A percentile compares a stretch with the other conserved stretches of the same genome.
phyloP scores from a whole-genome alignment of 1,140 invertebrate species.

The Lordiphosa stackelbergi region DNA sequence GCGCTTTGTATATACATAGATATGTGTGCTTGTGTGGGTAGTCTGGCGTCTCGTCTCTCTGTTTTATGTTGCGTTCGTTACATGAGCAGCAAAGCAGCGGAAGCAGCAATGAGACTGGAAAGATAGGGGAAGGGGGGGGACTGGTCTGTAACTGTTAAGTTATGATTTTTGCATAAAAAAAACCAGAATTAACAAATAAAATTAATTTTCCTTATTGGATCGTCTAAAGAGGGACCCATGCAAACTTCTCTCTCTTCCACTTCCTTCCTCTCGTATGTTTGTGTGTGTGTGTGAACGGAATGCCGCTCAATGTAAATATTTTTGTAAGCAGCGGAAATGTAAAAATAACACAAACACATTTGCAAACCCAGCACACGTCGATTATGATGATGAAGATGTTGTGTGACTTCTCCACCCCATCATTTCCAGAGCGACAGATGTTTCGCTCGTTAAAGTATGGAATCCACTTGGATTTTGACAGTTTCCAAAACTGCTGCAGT shows the following conservation, averaged over 20 bases:
- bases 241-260: not conserved
- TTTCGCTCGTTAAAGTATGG: constrained; percentile 41
- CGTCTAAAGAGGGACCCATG: no score
- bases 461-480: constrained; percentile 31
- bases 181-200: no score
- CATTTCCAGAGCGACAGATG: constrained; percentile 49
- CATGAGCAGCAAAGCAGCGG: no score
- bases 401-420: constrained; percentile 1
- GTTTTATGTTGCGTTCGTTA: not conserved
- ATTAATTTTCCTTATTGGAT: no score
- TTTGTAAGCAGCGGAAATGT: constrained; percentile 72
- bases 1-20: constrained; percentile 14
- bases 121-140: constrained; percentile 29
- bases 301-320: constrained; percentile 51
- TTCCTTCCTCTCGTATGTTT: not conserved
- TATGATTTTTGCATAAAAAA: no score
- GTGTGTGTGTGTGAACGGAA: not conserved
- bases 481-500: constrained; percentile 14
- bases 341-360: constrained; percentile 71
- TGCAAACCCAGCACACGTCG: constrained; percentile 36
- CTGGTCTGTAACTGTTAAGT: no score
- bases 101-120: constrained; percentile 29
- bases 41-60: constrained; percentile 9
- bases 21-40: constrained; percentile 29
- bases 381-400: constrained; percentile 38